Base-by-base conservation (phyloP, 1,140 invertebrate genomes). In the Halictus rubicundus region DNA sequence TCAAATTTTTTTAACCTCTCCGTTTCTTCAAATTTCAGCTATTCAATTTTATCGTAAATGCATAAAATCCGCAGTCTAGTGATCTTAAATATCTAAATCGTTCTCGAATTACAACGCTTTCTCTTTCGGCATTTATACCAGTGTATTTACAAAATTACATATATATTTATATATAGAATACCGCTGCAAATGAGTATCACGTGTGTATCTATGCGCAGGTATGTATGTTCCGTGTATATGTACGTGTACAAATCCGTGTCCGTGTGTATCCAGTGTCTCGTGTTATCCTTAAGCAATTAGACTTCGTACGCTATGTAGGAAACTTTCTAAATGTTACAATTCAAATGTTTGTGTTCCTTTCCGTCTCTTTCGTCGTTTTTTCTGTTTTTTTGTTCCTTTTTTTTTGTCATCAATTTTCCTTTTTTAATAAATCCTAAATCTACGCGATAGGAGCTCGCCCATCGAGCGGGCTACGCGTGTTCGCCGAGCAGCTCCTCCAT, bases 91-190 rank as follows among this genome's bases (percentile, higher is more conserved):
- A 21, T 19, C 60, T 72, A 42, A 72, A 64, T 73, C 16, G 46
- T 37, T 16, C 27, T 71, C 42, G 39, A 65, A 74, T 70, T 77
- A 68, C 68, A 78, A 78, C 60, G 69, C 77, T 49, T 32, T 39
- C 16, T 71, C 37, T 32, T 64, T 25, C 78, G 64, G 42, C 78
- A 77, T 75, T 81, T 76, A 77, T 63, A 63, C 64, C 79, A 46
- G 68, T 73, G 59, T 81, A 86, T 86, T 86, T 86, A 86, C 84
- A 87, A 86, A 87, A 78, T 85, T 77, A 86, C 81, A 80, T 68
- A 73, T 60, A 63, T 78, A 70, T 78, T 68, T 68, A 73, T 60
- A 64, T 78, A 71, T 78, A 72, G 68, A 72, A 59, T 84, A 71
- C 68, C 83, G 78, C 77, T 83, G 78, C 77, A 59, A 78, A 78